These are phyloP conservation scores for Notechis scutatus DNA, from an alignment of 2,113 vertebrate species.

Conservation along the genomic window DNA sequence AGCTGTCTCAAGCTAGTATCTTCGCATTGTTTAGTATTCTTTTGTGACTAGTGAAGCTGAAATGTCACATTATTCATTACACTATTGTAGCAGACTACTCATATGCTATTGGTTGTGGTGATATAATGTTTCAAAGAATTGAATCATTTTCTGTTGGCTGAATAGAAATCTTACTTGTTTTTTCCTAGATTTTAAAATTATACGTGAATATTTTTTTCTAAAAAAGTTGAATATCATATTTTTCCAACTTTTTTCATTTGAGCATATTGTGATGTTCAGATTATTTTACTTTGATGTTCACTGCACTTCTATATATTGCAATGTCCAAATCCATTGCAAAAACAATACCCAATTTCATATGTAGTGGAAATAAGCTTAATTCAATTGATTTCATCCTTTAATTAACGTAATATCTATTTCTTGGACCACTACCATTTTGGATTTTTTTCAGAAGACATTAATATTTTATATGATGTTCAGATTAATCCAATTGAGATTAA, in stretches of 20 bases:
- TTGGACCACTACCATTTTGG: neutral
- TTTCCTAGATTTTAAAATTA: neutral
- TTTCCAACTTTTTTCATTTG: neutral
- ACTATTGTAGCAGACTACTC: neutral
- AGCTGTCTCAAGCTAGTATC: neutral
- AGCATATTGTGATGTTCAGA: neutral
- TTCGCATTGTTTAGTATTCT: neutral
- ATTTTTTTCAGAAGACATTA: neutral
- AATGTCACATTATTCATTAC: neutral
- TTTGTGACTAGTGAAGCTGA: constrained; percentile 2
- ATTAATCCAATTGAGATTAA: constrained; percentile 8
- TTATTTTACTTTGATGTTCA: neutral
- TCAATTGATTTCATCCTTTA: too few species aligned
- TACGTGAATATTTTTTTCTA: neutral
- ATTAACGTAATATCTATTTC: neutral
- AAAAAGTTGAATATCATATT: neutral
- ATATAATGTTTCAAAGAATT: neutral
- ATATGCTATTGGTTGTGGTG: neutral
- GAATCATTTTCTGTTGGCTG: neutral
- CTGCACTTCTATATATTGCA: neutral
- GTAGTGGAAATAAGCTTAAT: neutral
- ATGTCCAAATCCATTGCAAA: neutral
- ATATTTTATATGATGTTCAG: neutral
- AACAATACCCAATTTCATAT: neutral
- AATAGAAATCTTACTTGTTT: neutral